These are phyloP conservation scores for Coregonus ussuriensis DNA, from an alignment of 2,797 vertebrate species.

Conservation along the genomic window DNA sequence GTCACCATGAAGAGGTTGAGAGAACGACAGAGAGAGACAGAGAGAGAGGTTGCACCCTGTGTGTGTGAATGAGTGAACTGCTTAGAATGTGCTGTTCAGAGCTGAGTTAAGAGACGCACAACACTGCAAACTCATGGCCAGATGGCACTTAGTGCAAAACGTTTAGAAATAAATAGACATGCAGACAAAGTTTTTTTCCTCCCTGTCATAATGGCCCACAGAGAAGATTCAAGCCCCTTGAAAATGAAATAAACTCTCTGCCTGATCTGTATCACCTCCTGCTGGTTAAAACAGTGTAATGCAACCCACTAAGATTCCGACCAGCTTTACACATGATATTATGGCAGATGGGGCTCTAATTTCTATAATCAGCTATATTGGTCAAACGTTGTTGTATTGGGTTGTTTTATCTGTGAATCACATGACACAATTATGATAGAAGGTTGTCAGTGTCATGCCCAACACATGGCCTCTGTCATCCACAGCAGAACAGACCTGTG, in stretches of 20 bases:
- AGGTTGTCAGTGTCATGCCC: slow-evolving; percentile 40
- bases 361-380: slow-evolving; percentile 36
- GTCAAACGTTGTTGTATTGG: slow-evolving; percentile 28
- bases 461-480: slow-evolving; percentile 39
- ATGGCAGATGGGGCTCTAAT: slow-evolving; percentile 22
- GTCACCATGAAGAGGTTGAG: neutral
- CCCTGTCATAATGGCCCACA: slow-evolving; percentile 13
- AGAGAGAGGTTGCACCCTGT: slow-evolving; percentile 5
- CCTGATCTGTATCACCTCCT: slow-evolving; percentile 44
- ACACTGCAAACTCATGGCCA: slow-evolving; percentile 34
- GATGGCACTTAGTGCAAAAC: slow-evolving; percentile 56
- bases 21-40: neutral
- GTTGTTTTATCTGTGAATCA: slow-evolving; percentile 36
- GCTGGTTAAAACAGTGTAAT: slow-evolving; percentile 53
- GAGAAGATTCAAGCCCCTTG: slow-evolving; percentile 10
- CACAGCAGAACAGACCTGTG: slow-evolving; percentile 28
- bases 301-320: slow-evolving; percentile 20
- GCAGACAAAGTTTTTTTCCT: slow-evolving; percentile 27
- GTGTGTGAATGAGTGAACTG: neutral
- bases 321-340: slow-evolving; percentile 9
- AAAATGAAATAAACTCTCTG: neutral
- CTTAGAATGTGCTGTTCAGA: neutral
- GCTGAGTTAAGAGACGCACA: slow-evolving; percentile 3
- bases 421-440: too few relatives aligned
- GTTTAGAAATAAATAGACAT: neutral